Conservation (phyloP, 2,888 invertebrate species). For the Pseudolycoriella hygida region DNA sequence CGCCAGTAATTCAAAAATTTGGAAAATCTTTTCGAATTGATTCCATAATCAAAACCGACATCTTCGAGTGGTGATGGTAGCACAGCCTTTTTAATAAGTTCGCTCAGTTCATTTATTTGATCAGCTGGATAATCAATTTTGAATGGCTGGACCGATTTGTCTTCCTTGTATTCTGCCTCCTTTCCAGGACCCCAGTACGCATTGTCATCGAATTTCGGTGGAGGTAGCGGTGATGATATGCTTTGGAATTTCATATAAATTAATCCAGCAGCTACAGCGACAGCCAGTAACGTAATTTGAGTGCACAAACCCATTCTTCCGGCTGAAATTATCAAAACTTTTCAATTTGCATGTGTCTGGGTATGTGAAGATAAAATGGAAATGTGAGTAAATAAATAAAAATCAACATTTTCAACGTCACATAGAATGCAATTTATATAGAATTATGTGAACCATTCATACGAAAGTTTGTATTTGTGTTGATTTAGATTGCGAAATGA, state of each 20-base stretch:
- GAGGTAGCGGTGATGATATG: conserved; percentile 17
- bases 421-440: too few relatives aligned
- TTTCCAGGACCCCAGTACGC: conserved; percentile 26
- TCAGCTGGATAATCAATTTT: conserved; percentile 14
- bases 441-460: too few relatives aligned
- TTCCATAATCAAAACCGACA: conserved; percentile 61
- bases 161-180: conserved; percentile 19
- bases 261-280: conserved; percentile 12
- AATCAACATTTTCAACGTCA: too few relatives aligned
- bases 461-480: too few relatives aligned
- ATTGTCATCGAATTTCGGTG: conserved; percentile 20
- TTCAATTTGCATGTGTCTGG: too few relatives aligned
- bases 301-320: too few relatives aligned
- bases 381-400: too few relatives aligned
- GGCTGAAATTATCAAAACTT: too few relatives aligned
- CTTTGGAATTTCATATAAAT: conserved; percentile 21
- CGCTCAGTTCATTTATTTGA: conserved; percentile 39
- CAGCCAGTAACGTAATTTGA: too few relatives aligned
- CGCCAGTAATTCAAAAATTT: conserved; percentile 63
- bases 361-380: too few relatives aligned
- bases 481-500: too few relatives aligned
- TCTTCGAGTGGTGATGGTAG: conserved; percentile 43
- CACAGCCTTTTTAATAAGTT: conserved; percentile 36
- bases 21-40: conserved; percentile 49
- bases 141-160: conserved; percentile 9